Base-by-base conservation (phyloP, 2,888 invertebrate species). In the Xestobium rufovillosum region DNA sequence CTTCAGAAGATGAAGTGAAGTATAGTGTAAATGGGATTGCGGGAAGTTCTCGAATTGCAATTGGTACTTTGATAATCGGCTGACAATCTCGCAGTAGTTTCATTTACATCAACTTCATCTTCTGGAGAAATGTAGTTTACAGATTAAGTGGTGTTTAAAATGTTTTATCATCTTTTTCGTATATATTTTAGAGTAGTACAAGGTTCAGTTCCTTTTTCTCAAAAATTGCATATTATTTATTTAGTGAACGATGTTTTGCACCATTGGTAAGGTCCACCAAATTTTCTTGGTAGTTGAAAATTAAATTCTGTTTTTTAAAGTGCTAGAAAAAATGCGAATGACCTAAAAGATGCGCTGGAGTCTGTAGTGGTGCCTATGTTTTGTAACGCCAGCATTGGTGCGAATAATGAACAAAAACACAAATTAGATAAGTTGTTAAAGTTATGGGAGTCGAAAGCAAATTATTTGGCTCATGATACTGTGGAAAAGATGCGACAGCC, bases 221-320 rank as follows among this genome's bases (percentile, higher is more conserved):
- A 90, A 69, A 87, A 94, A 67, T 79, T 98, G 39, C 97, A 98
- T 72, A 82, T 98, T 65, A 92, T 98, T 64, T 98, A 98, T 73
- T 77, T 98, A 59, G 88, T 98, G 56, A 98, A 98, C 72, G 97
- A 98, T 76, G 87, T 98, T 44, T 75, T 98, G 35, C 96, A 97
- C 69, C 95, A 97, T 70, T 92, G 90, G 89, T 90, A 78, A 81
- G 81, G 78, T 38, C 39, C 39, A 41, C 36, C 26, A 35, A 34
- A 37, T 38, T 32, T 14, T 31, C 32, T 19, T 6, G 6, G 23
- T 6, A 8, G 23, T 19, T 19, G 23, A 68, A 69, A 69, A 69
- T 69, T 68, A 69, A 19, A 19, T 19, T 6, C 67, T 35, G 44
- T 45, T 45, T 45, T 48, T 65, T 79, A 66, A 73, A 96, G 96